phyloP scores from a whole-genome alignment of 2,797 vertebrate genomes.

The Peromyscus attwateri region DNA sequence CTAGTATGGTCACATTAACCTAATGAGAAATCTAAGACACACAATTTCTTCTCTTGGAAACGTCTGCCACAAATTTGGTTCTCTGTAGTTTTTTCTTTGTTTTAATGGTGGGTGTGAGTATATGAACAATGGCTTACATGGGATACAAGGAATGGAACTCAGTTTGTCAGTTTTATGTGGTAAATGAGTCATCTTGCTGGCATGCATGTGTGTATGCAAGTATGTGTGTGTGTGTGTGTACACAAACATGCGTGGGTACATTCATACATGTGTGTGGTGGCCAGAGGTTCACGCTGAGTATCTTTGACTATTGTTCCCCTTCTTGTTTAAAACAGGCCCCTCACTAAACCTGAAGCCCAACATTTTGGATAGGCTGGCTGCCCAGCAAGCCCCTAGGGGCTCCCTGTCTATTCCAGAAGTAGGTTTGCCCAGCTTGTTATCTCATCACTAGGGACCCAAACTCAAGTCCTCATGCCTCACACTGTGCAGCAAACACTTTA shows the following conservation, averaged over 20 bases:
- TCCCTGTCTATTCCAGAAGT: not conserved
- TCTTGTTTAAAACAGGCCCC: not conserved
- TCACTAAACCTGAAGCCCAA: not conserved
- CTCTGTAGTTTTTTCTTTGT: not conserved
- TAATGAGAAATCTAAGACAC: conserved; percentile 52
- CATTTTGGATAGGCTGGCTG: not conserved
- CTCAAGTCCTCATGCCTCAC: not conserved
- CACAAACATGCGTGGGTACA: not conserved
- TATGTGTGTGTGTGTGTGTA: not conserved
- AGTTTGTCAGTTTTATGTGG: not conserved
- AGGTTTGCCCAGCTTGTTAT: not conserved
- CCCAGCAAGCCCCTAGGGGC: not conserved
- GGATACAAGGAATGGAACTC: not conserved
- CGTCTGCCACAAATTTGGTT: not conserved
- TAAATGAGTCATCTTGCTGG: not conserved
- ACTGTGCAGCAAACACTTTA: not conserved
- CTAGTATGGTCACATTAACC: conserved; percentile 28
- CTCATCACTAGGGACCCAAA: not conserved
- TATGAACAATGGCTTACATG: not conserved
- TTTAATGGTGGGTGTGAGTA: not conserved
- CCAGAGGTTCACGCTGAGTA: not conserved
- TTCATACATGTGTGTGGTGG: not conserved
- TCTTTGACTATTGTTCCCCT: not conserved
- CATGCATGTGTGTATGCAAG: not conserved
- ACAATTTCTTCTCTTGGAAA: conserved; percentile 53